A percentile compares a stretch with the other conserved stretches of the same genome.
Evolutionary conservation across 2,113 vertebrate genomes (phyloP).

Genomic region (Nothoprocta perdicaria): DNA sequence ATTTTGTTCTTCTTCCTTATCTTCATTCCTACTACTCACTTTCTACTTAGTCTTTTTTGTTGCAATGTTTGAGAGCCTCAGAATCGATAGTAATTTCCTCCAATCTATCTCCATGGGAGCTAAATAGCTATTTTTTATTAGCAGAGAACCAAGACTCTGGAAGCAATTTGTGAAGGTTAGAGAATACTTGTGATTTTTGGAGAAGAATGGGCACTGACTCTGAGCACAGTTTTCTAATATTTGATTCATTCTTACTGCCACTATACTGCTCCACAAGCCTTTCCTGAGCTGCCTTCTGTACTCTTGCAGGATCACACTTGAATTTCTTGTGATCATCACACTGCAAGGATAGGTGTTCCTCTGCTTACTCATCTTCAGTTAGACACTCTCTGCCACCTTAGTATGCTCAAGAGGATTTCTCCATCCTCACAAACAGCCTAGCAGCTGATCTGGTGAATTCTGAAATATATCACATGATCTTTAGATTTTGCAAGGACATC

Average conservation of each 20-base stretch:
- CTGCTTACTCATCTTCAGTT: neutral
- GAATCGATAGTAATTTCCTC: slow-evolving; percentile 1
- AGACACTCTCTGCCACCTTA: neutral
- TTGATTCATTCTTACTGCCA: too few species aligned
- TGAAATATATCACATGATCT: neutral
- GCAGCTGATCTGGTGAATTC: neutral
- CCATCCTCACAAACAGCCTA: neutral
- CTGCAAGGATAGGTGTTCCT: neutral
- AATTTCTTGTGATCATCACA: neutral
- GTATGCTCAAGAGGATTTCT: fast-evolving
- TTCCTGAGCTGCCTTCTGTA: neutral
- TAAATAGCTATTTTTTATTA: neutral
- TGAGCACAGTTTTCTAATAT: neutral
- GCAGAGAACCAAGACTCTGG: neutral
- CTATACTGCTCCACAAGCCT: neutral
- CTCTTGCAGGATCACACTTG: neutral
- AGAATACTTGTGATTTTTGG: neutral
- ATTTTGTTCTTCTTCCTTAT: neutral
- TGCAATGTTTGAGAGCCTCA: neutral
- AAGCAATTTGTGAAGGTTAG: neutral
- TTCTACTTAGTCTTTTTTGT: neutral
- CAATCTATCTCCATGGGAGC: neutral
- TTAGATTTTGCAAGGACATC: neutral
- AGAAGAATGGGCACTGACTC: neutral
- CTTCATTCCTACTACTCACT: neutral